These are phyloP conservation scores for Netta rufina DNA, from an alignment of 2,797 vertebrate species.

Conservation along the genomic window DNA sequence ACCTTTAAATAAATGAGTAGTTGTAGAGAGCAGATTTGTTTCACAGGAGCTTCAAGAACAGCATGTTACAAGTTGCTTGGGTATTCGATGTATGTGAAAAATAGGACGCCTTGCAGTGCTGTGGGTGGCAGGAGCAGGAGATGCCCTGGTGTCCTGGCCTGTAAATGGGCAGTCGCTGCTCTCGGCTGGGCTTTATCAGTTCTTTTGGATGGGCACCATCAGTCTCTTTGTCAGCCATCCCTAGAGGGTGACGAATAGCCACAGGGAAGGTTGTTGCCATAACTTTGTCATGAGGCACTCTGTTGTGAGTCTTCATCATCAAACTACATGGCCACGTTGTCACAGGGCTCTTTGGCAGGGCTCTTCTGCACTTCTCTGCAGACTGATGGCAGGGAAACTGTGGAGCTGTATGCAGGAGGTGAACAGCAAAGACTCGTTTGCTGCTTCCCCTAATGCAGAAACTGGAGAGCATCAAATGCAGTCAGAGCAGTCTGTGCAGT, in stretches of 20 bases:
- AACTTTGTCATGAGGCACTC: background rate
- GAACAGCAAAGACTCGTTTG: background rate
- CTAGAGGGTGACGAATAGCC: constrained; percentile 54
- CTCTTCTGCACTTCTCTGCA: background rate
- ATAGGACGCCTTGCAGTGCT: fast-evolving
- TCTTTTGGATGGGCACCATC: background rate
- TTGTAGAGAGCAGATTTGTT: background rate
- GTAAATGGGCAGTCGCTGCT: background rate
- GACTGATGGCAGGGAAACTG: background rate
- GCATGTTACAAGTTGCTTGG: background rate
- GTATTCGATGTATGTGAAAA: background rate
- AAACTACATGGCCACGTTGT: background rate
- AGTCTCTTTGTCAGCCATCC: background rate
- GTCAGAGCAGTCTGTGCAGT: fast-evolving
- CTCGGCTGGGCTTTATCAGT: background rate
- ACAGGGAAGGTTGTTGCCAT: background rate
- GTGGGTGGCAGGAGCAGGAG: background rate
- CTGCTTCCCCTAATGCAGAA: background rate
- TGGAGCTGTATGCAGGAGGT: background rate
- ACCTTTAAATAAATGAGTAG: background rate
- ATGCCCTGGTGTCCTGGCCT: background rate
- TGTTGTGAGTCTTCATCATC: background rate
- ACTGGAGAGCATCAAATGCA: background rate
- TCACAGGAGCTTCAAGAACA: fast-evolving
- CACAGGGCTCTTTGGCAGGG: background rate